phyloP scores from a whole-genome alignment of 2,888 invertebrate genomes.

The Tachystola acroxantha region DNA sequence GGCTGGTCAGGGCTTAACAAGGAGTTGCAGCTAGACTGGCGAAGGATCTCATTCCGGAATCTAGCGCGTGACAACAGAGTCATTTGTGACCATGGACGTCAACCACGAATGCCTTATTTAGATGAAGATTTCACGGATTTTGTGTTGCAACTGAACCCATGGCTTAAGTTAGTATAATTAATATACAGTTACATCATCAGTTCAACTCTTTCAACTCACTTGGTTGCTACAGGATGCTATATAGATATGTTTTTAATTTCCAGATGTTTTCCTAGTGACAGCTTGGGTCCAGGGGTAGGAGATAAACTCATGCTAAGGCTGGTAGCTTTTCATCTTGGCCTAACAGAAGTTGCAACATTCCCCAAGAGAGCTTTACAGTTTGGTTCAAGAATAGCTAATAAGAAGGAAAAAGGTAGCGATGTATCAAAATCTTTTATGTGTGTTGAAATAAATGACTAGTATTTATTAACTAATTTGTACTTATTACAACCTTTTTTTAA shows the following conservation, averaged over 20 bases:
- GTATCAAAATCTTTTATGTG: conserved; percentile 72
- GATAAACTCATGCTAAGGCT: conserved; percentile 94
- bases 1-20: conserved; percentile 74
- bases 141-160: conserved; percentile 80
- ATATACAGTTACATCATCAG: no score
- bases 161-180: conserved; percentile 78
- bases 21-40: conserved; percentile 88
- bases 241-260: conserved; percentile 24
- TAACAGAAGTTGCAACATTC: conserved; percentile 80
- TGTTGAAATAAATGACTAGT: conserved; percentile 21
- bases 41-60: conserved; percentile 92
- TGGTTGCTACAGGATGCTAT: no score
- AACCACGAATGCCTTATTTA: conserved; percentile 88
- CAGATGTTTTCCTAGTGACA: conserved; percentile 78
- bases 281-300: conserved; percentile 87
- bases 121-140: conserved; percentile 84
- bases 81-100: conserved; percentile 92
- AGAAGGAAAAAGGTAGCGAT: conserved; percentile 91
- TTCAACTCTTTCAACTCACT: no score
- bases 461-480: conserved; percentile 4
- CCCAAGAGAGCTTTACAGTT: conserved; percentile 98
- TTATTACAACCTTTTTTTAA: not conserved
- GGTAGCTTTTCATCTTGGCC: conserved; percentile 82
- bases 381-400: conserved; percentile 96
- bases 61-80: conserved; percentile 96